These are phyloP conservation scores for Agrenia bidenticulata DNA, from an alignment of 2,888 invertebrate genomes.

Conservation along the genomic window DNA sequence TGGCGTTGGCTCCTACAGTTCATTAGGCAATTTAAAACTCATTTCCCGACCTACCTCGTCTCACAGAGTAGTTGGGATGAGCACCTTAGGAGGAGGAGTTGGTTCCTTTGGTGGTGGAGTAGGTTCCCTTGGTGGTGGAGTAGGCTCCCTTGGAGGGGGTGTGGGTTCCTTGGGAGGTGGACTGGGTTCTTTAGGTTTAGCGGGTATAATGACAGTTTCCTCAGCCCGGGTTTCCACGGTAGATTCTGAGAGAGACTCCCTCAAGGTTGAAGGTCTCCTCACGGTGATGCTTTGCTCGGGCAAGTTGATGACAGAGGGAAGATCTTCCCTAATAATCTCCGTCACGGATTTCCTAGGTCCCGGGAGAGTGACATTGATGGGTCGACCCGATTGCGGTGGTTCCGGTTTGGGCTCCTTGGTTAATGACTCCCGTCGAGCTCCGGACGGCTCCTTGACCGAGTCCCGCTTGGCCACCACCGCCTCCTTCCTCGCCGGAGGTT, in stretches of 20 bases:
- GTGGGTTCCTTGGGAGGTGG: conserved; percentile 30
- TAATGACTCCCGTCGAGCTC: conserved; percentile 25
- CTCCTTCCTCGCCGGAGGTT: conserved; percentile 17
- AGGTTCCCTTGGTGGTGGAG: conserved; percentile 23
- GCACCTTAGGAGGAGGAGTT: conserved; percentile 23
- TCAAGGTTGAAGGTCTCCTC: conserved; percentile 30
- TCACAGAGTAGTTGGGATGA: no score
- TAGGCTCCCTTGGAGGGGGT: conserved; percentile 25
- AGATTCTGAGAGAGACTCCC: no score
- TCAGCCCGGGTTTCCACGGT: conserved; percentile 22
- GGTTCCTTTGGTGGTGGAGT: conserved; percentile 26
- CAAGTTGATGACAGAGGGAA: conserved; percentile 23
- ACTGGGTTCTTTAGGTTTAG: conserved; percentile 19
- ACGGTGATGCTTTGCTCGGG: conserved; percentile 43
- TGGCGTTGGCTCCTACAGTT: conserved; percentile 26
- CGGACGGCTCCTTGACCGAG: conserved; percentile 8
- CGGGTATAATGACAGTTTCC: conserved; percentile 31
- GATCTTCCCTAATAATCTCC: conserved; percentile 27
- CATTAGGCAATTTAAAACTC: no score
- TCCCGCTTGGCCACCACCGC: not conserved
- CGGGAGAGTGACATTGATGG: conserved; percentile 40
- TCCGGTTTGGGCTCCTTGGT: conserved; percentile 21
- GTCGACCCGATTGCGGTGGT: conserved; percentile 25
- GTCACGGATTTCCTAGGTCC: conserved; percentile 46
- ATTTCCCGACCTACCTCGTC: no score